Evolutionary conservation across 2,797 vertebrate species (phyloP), one percentile per base, ranked within the genome.

Genomic region (Gila robusta): DNA sequence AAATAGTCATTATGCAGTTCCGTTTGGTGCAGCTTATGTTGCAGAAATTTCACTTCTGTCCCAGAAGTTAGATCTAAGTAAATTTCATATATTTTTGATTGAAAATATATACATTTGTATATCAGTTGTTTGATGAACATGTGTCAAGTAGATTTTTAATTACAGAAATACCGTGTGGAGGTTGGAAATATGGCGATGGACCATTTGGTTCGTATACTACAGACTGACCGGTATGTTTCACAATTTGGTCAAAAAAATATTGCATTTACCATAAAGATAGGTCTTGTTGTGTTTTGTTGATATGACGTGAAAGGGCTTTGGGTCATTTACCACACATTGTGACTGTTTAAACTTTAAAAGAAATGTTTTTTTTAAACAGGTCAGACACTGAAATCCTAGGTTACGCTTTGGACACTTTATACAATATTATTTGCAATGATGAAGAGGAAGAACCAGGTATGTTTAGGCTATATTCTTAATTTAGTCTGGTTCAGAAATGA

Each of bases 361-460:
- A 32, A 32, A 32, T 37, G 6, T 4, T 49, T 44, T 4, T 62
- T 71, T 23, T 0, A 72, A 35, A 91, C 94, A 99, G 98, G 90
- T 97, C 98, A 47, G 98, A 99, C 95, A 98, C 98, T 86, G 98
- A 99, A 97, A 99, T 99, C 93, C 97, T 99, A 80, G 98, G 97
- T 90, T 99, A 99, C 91, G 97, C 98, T 93, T 95, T 99, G 96
- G 98, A 99, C 94, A 99, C 98, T 0, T 94, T 99, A 39, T 98
- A 97, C 95, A 99, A 99, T 90, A 93, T 99, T 88, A 96, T 99
- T 94, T 98, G 97, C 84, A 99, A 98, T 86, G 98, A 99, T 82
- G 96, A 97, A 70, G 98, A 99, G 91, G 98, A 99, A 91, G 96
- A 99, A 84, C 97, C 96, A 97, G 98, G 98, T 99, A 97, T 91